These are phyloP conservation scores for Propithecus deckenii DNA, from an alignment of 2,797 vertebrate species.

Conservation along the genomic window DNA sequence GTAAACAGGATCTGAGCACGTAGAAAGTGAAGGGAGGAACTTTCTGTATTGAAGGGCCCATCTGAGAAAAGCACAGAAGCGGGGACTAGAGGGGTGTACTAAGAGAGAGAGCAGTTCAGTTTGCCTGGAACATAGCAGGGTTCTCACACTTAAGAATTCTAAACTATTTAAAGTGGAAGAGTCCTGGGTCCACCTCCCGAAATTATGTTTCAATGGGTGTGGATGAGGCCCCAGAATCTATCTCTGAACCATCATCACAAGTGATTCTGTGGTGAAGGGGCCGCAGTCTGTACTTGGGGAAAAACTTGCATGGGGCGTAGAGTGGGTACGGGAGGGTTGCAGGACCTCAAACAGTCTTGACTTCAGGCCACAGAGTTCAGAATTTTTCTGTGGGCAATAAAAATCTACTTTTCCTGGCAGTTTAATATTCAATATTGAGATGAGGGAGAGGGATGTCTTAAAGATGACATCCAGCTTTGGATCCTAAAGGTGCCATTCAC, in stretches of 20 bases:
- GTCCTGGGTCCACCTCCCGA: neutral
- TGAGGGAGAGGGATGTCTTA: neutral
- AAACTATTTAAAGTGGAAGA: neutral
- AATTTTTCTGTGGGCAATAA: neutral
- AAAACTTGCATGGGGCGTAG: neutral
- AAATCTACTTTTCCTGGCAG: neutral
- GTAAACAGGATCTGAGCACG: neutral
- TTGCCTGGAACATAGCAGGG: neutral
- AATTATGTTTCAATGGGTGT: neutral
- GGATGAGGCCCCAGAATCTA: neutral
- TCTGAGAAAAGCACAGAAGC: neutral
- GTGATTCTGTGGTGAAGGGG: neutral
- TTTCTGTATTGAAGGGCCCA: neutral
- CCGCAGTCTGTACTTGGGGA: neutral
- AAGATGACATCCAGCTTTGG: neutral
- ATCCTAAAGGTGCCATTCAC: neutral
- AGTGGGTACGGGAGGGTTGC: neutral
- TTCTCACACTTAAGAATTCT: neutral
- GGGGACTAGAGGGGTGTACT: neutral
- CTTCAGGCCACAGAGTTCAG: neutral
- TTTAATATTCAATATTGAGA: neutral
- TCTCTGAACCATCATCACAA: neutral
- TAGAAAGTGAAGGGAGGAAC: neutral
- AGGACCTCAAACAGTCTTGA: neutral
- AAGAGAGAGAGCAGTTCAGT: neutral